These are phyloP conservation scores for Oncopeltus fasciatus DNA, from an alignment of 1,140 invertebrate species.

Conservation along the genomic window DNA sequence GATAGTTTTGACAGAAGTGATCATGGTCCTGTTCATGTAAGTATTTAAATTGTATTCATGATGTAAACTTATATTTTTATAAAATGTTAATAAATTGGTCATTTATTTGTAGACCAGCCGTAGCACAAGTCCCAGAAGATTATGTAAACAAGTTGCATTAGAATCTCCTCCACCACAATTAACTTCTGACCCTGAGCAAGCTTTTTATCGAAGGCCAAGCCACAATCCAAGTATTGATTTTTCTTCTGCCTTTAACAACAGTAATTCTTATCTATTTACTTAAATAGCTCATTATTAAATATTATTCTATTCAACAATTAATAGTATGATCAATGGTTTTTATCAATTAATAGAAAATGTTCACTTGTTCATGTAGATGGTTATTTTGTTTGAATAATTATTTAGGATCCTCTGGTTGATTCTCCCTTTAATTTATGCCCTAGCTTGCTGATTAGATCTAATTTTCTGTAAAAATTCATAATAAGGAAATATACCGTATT, in stretches of 20 bases:
- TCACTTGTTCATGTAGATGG: too few relatives aligned
- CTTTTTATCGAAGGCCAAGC: slow-evolving; percentile 18
- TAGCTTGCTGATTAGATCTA: too few relatives aligned
- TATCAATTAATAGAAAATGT: too few relatives aligned
- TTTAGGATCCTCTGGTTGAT: too few relatives aligned
- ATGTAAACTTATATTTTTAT: not conserved
- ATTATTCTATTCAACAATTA: too few relatives aligned
- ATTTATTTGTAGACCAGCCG: slow-evolving; percentile 26
- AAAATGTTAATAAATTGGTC: not conserved
- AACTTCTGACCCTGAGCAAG: slow-evolving; percentile 19
- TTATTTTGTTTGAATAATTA: too few relatives aligned
- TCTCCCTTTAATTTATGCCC: too few relatives aligned
- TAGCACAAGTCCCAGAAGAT: slow-evolving; percentile 41
- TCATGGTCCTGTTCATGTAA: slow-evolving; percentile 17
- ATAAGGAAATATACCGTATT: too few relatives aligned
- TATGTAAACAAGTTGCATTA: slow-evolving; percentile 51
- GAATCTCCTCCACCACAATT: slow-evolving; percentile 39
- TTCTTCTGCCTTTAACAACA: too few relatives aligned
- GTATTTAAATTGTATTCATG: not conserved
- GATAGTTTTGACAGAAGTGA: slow-evolving; percentile 24
- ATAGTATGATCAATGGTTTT: too few relatives aligned
- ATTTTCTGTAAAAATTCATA: too few relatives aligned
- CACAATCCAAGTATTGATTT: slow-evolving; percentile 2
- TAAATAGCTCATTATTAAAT: not conserved
- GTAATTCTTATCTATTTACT: too few relatives aligned